These are phyloP conservation scores for Sebastolobus altivelis DNA, from an alignment of 2,797 vertebrate species.

Conservation along the genomic window DNA sequence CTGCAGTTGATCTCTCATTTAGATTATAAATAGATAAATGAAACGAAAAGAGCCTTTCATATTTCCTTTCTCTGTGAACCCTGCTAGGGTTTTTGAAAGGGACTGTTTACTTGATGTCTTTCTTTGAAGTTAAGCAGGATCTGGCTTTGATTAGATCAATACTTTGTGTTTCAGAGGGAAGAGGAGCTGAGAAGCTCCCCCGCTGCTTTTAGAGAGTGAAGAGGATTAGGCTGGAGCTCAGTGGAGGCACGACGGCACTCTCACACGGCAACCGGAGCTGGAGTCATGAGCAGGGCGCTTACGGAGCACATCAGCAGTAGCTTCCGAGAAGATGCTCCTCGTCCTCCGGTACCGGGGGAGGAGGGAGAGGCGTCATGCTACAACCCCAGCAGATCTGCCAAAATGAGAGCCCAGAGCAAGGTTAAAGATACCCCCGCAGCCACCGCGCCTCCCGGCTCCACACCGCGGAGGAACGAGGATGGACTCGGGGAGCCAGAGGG, in stretches of 20 bases:
- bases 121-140: slow-evolving; percentile 94
- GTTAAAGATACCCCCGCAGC: slow-evolving; percentile 67
- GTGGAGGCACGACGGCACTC: slow-evolving; percentile 79
- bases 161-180: slow-evolving; percentile 92
- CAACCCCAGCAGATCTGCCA: slow-evolving; percentile 79
- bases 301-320: slow-evolving; percentile 90
- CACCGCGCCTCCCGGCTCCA: slow-evolving; percentile 79
- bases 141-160: slow-evolving; percentile 98
- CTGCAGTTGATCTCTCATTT: slow-evolving; percentile 80
- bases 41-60: slow-evolving; percentile 75
- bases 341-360: slow-evolving; percentile 96
- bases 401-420: slow-evolving; percentile 88
- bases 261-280: slow-evolving; percentile 78
- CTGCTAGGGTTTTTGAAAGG: slow-evolving; percentile 76
- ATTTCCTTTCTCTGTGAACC: slow-evolving; percentile 76
- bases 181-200: slow-evolving; percentile 90
- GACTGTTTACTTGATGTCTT: slow-evolving; percentile 92
- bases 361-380: slow-evolving; percentile 92
- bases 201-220: slow-evolving; percentile 91
- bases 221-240: slow-evolving; percentile 85
- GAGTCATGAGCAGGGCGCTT: slow-evolving; percentile 94
- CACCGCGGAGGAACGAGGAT: slow-evolving; percentile 92
- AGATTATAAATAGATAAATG: slow-evolving; percentile 85
- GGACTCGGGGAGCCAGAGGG: slow-evolving; percentile 97
- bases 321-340: slow-evolving; percentile 96